phyloP scores from a whole-genome alignment of 2,113 vertebrate species.

The Lamprotornis superbus region DNA sequence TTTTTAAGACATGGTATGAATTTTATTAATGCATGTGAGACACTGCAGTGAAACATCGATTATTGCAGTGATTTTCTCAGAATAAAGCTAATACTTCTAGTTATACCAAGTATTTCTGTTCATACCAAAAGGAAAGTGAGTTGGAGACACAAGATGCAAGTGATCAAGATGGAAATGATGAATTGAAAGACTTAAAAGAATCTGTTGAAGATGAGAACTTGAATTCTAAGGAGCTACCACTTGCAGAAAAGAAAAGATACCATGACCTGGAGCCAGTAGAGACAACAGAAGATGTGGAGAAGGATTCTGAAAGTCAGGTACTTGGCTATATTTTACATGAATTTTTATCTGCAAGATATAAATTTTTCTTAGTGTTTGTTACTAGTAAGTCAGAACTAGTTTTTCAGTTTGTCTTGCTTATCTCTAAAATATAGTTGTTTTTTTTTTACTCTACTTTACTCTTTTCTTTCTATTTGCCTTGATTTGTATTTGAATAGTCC shows the following conservation, averaged over 20 bases:
- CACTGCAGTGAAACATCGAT: neutral
- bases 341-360: neutral
- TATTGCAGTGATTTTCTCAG: neutral
- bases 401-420: neutral
- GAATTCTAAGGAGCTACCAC: slow-evolving; percentile 67
- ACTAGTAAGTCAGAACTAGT: neutral
- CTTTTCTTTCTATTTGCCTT: neutral
- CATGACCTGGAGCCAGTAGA: slow-evolving; percentile 61
- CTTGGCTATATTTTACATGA: slow-evolving; percentile 4
- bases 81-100: neutral
- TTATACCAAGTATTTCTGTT: slow-evolving; percentile 65
- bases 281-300: slow-evolving; percentile 71
- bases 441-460: neutral
- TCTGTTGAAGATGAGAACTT: slow-evolving; percentile 74
- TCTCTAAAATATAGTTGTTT: neutral
- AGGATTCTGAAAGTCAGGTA: slow-evolving; percentile 78
- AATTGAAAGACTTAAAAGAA: slow-evolving; percentile 78
- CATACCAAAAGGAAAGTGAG: slow-evolving; percentile 77
- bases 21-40: neutral
- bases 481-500: neutral
- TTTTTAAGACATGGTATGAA: neutral
- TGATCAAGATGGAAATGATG: slow-evolving; percentile 80
- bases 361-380: neutral
- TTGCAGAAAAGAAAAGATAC: slow-evolving; percentile 67
- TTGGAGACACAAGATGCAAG: slow-evolving; percentile 78